Base-by-base conservation (phyloP, 2,113 vertebrate species). In the Oryzias javanicus region DNA sequence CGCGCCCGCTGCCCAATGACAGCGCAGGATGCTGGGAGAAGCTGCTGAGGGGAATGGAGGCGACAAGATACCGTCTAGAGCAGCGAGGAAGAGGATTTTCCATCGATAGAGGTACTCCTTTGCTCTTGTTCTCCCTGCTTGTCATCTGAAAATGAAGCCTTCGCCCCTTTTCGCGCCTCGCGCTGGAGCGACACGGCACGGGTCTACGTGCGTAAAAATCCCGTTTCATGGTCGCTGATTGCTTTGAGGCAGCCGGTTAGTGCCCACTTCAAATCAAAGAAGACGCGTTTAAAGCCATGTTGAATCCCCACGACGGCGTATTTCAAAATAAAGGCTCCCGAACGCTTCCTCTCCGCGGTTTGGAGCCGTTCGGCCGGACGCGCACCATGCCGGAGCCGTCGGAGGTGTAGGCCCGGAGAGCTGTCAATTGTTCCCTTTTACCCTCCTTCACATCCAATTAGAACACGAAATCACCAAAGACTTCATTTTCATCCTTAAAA, bases 1-100 rank as follows among this genome's bases (percentile, higher is more conserved):
- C 74, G 80, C 69, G 80, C 79, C 84, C 78, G 89, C 82, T 78
- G 80, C 84, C 91, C 91, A 90, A 90, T 90, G 86, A 89, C 87
- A 82, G 88, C 64, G 86, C 86, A 82, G 89, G 88, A 88, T 88
- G 85, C 88, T 89, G 72, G 68, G 68, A 68, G 80, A 85, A 71
- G 85, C 82, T 82, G 86, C 77, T 74, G 27, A n/a, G 83, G 83
- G 89, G 89, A 85, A 88, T 88, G 84, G 87, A 91, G 85, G 81
- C 87, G 87, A 87, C 83, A 85, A 82, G 86, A 88, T 86, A 78
- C 80, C 82, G 82, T 86, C 79, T 63, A 66, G 47, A 77, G 72
- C 78, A 69, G 74, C 75, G 80, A 88, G 89, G 85, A 76, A 80
- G 83, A 84, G 74, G 84, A 79, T 78, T 70, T 89, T 76, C 84